Evolutionary conservation across 2,113 vertebrate species (phyloP).

Genomic region (Ictalurus punctatus): DNA sequence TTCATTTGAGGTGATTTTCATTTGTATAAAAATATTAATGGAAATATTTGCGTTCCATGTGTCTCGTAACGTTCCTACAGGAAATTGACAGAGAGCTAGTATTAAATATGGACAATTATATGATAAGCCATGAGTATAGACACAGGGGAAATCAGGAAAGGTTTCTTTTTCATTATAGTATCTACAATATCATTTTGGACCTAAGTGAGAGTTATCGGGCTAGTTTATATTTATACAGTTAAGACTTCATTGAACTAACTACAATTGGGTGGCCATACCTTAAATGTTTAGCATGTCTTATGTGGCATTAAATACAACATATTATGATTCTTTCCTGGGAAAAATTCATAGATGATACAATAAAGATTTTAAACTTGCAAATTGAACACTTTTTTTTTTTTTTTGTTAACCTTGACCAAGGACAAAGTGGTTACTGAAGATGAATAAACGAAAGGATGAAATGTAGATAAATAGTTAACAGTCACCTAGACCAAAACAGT

Average conservation of each 20-base stretch:
- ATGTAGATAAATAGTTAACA: not conserved
- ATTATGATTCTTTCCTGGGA: not conserved
- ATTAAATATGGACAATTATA: not conserved
- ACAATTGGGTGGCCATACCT: not conserved
- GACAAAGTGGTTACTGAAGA: not conserved
- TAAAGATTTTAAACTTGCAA: not conserved
- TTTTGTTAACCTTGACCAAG: not conserved
- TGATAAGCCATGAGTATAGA: not conserved
- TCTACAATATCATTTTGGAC: not conserved
- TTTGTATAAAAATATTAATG: not conserved
- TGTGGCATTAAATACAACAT: not conserved
- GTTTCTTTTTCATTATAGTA: not conserved
- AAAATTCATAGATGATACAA: not conserved
- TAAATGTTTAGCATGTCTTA: not conserved
- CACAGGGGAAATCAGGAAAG: not conserved
- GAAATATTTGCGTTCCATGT: not conserved
- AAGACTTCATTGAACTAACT: not conserved
- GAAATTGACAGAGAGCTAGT: not conserved
- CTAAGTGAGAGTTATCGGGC: not conserved
- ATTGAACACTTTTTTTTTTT: not conserved
- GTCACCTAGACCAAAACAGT: not conserved
- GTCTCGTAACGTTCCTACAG: not conserved
- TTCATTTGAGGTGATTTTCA: not conserved
- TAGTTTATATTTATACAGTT: not conserved
- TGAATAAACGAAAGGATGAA: not conserved